A percentile compares a stretch with the other conserved stretches of the same genome.
Conservation (phyloP, 1,140 invertebrate species). For the Melipona quadrifasciata region DNA sequence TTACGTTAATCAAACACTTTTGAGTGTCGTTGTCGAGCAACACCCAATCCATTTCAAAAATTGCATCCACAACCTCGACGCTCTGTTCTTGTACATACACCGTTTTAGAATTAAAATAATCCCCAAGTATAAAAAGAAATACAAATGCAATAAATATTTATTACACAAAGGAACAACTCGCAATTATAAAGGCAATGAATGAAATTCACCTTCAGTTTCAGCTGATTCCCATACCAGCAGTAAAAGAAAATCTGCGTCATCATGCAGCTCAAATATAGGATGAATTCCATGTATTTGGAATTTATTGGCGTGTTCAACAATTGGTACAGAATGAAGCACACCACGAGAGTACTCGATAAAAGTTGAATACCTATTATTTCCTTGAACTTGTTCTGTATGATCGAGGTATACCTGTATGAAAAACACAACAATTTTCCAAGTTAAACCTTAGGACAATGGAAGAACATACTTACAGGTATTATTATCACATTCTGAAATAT, state of each 20-base stretch:
- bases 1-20: conserved; percentile 35
- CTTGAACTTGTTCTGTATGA: conserved; percentile 47
- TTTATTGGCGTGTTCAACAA: conserved; percentile 74
- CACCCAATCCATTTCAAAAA: conserved; percentile 49
- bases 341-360: conserved; percentile 47
- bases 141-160: too few species aligned
- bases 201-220: conserved; percentile 69
- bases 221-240: conserved; percentile 83
- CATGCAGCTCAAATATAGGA: conserved; percentile 56
- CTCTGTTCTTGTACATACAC: conserved; percentile 22
- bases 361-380: conserved; percentile 56
- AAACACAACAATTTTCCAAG: background rate
- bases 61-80: conserved; percentile 25
- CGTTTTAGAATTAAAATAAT: too few species aligned
- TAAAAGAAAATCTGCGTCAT: conserved; percentile 79
- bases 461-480: too few species aligned
- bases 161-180: too few species aligned
- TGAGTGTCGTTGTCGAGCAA: background rate
- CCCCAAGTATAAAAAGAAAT: too few species aligned
- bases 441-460: too few species aligned
- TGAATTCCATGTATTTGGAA: conserved; percentile 65
- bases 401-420: conserved; percentile 21
- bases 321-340: conserved; percentile 55
- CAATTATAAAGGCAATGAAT: background rate
- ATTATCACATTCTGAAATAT: too few species aligned